Evolutionary conservation across 2,888 invertebrate species (phyloP), one percentile per base, ranked within the genome.

Genomic region (Anticlea derivata): DNA sequence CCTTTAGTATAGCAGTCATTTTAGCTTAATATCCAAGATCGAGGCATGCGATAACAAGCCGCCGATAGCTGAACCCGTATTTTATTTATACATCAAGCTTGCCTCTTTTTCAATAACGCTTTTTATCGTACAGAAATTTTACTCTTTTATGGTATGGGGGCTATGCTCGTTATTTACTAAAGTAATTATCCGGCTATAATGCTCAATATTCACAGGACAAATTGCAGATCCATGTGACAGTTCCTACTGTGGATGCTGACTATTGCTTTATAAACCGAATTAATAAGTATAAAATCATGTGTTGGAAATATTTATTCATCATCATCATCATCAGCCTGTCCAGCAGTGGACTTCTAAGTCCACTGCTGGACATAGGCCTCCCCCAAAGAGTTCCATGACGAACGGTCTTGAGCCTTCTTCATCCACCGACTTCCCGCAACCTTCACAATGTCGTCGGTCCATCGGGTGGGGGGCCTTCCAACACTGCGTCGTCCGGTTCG

Each of bases 1-100:
- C 80, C 83, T 63, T 75, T 72, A 83, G 40, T 55, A 87, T 89
- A 86, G 83, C 82, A 81, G 81, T 81, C 47, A 86, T 85, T 89
- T 89, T 89, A 78, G 78, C 73, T 79, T 86, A 89, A 87, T 86
- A 82, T 78, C 83, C 66, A 65, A 80, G 84, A 87, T 88, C 78
- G 73, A 84, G 86, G 88, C 89, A 88, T 89, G 86, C 89, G 89
- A 90, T 89, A 90, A 89, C 90, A 89, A 90, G 89, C 87, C 87
- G 86, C 83, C 89, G 89, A 90, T 90, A 89, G 86, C 86, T 89
- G 86, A 88, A 88, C 88, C 83, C 88, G 89, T 90, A 89, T 89
- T 90, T 90, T 90, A 90, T 89, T 90, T 90, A 89, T 89, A 88
- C 85, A 86, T 86, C 85, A 80, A 80, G 79, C 58, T 85, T 81